Percentiles rank a stretch among this genome's conserved stretches.
Evolutionary conservation across 53 echinoderm and acorn worm species (phyloP).

Genomic region (Arbacia lixula): DNA sequence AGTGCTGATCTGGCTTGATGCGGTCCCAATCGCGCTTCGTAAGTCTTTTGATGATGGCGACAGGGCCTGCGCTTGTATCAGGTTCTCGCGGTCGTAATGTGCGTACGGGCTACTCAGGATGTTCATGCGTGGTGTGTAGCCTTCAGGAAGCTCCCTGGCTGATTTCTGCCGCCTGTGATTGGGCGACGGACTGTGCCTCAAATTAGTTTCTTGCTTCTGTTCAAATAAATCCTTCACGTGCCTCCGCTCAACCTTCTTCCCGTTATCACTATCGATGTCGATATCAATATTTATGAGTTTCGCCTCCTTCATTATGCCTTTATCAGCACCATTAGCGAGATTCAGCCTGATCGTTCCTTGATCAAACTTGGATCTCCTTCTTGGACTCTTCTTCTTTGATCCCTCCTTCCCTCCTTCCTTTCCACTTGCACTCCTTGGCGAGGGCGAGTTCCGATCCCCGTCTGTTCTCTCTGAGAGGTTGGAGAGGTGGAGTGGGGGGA

Average conservation of each 20-base stretch:
- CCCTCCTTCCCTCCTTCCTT: neutral
- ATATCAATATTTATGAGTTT: conserved; percentile 50
- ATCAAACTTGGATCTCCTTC: conserved; percentile 72
- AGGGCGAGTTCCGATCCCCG: neutral
- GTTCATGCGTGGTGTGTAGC: conserved; percentile 64
- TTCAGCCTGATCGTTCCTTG: conserved; percentile 84
- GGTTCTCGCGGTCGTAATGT: conserved; percentile 57
- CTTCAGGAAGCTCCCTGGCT: conserved; percentile 45
- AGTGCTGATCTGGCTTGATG: conserved; percentile 64
- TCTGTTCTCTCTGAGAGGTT: conserved; percentile 12
- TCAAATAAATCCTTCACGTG: conserved; percentile 82
- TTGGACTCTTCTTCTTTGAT: neutral
- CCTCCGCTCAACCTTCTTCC: conserved; percentile 8
- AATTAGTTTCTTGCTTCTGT: conserved; percentile 37
- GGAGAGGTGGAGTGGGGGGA: conserved; percentile 40
- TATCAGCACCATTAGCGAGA: conserved; percentile 50
- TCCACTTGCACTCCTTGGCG: neutral
- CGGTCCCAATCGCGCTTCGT: conserved; percentile 29
- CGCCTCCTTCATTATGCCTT: conserved; percentile 33
- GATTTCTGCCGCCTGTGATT: conserved; percentile 28
- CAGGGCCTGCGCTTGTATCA: conserved; percentile 43
- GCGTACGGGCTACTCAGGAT: conserved; percentile 70
- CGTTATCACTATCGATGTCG: conserved; percentile 23
- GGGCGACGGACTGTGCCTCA: conserved; percentile 35
- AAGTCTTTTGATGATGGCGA: conserved; percentile 66